A percentile compares a stretch with the other conserved stretches of the same genome.
These are phyloP conservation scores for Xestia ashworthii DNA, from an alignment of 2,888 invertebrate species.

Conservation along the genomic window DNA sequence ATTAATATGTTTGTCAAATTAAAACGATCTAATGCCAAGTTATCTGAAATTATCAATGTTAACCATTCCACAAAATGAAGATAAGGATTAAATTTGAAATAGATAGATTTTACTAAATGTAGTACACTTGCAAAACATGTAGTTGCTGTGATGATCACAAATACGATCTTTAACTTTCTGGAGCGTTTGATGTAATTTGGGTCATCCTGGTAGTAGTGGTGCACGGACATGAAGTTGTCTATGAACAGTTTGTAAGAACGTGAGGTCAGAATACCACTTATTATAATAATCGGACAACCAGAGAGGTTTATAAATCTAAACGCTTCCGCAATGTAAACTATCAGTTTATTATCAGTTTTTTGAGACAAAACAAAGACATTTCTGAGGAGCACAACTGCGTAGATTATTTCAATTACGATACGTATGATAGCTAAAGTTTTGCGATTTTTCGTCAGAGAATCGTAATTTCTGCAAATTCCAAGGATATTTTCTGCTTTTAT, in stretches of 20 bases:
- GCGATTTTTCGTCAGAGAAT: not conserved
- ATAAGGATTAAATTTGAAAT: accelerated
- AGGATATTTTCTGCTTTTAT: slow-evolving; percentile 16
- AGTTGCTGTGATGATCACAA: not conserved
- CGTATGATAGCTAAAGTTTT: slow-evolving; percentile 21
- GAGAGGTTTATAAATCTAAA: slow-evolving; percentile 7
- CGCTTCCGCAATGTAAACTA: not conserved
- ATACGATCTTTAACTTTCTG: slow-evolving; percentile 12
- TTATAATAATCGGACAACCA: not conserved
- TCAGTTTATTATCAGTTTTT: accelerated
- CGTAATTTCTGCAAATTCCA: slow-evolving; percentile 38
- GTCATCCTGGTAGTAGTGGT: slow-evolving; percentile 8
- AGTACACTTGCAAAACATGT: not conserved
- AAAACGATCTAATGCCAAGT: slow-evolving; percentile 2
- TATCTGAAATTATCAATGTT: not conserved
- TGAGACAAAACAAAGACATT: no score
- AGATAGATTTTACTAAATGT: not conserved
- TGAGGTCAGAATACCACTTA: slow-evolving; percentile 3
- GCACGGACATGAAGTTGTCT: slow-evolving; percentile 13
- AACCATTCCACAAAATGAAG: accelerated
- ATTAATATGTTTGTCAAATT: slow-evolving; percentile 20
- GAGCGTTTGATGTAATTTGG: not conserved
- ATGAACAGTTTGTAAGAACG: slow-evolving; percentile 1
- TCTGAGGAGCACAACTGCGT: not conserved
- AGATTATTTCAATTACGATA: slow-evolving; percentile 7